Base-by-base conservation (phyloP, 2,888 invertebrate genomes). In the Lithophane semibrunnea region DNA sequence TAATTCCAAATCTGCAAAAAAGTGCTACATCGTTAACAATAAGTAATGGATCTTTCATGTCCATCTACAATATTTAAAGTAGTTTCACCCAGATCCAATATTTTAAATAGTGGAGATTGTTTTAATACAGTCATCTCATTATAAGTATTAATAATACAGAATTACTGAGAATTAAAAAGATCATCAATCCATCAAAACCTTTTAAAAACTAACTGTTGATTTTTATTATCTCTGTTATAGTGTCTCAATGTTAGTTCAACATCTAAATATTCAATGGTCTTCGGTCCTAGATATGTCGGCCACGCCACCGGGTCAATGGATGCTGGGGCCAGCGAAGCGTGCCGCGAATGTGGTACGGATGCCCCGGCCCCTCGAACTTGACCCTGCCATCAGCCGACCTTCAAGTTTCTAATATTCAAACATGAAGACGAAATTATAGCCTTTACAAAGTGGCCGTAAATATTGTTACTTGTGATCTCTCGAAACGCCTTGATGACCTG, bases 321-420 rank as follows among this genome's bases (percentile, higher is more conserved):
- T 92, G 92, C 91, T 91, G 92, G 89, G 91, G 91, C 90, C 92
- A 92, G 76, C 90, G 88, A 88, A 91, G 90, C 93, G 90, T 89
- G 89, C 76, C 83, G 79, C 84, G 74, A 89, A 91, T 90, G 90
- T 92, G 86, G 89, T 89, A 85, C 86, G 85, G 88, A 87, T 88
- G 85, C 81, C 83, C 74, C 85, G 85, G 70, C 82, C 77, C 91
- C 92, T 88, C 93, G 94, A 94, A 94, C 94, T 94, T 94, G 94
- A 91, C 92, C 91, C 86, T 88, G 71, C 70, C 76, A 79, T 78
- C 75, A 73, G 47, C 58, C 79, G 75, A 79, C 80, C 83, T 88
- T 85, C 76, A 82, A 82, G 80, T 87, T 83, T 87, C 79, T 81
- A 88, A 83, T 79, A 84, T 64, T 75, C 75, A 54, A 75, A 58